Percentiles rank a stretch among this genome's conserved stretches.
Conservation (phyloP, 2,797 vertebrate genomes). For the Syncerus caffer region DNA sequence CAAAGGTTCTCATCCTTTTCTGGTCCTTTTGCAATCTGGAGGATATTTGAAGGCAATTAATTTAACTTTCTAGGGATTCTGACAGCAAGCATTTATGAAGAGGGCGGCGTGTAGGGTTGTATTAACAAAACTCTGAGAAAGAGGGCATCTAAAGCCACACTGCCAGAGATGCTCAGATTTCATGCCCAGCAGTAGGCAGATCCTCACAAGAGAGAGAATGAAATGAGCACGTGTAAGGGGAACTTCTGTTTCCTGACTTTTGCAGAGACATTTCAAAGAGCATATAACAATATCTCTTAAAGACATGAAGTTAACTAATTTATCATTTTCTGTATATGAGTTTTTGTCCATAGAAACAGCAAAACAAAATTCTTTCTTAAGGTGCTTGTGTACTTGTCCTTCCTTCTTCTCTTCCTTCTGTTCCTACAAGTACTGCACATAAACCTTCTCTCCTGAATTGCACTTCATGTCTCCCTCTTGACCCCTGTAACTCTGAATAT, state of each 20-base stretch:
- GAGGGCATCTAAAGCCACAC: not conserved
- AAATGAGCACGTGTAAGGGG: not conserved
- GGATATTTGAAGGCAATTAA: not conserved
- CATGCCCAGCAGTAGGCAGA: not conserved
- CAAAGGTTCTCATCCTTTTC: not conserved
- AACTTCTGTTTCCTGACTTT: conserved; percentile 32
- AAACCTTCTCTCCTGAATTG: not conserved
- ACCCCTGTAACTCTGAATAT: not conserved
- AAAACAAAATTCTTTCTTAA: not conserved
- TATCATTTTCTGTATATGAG: not conserved
- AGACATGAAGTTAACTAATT: conserved; percentile 31
- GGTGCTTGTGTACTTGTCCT: not conserved
- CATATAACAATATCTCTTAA: not conserved
- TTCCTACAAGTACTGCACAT: not conserved
- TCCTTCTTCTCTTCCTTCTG: not conserved
- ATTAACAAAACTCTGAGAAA: not conserved
- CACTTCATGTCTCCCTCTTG: not conserved
- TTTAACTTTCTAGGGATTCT: conserved; percentile 13
- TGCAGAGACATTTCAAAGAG: conserved; percentile 35
- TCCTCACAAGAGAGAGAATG: not conserved
- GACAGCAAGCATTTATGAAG: not conserved
- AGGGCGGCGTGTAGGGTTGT: not conserved
- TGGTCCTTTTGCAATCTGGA: not conserved
- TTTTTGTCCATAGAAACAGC: not conserved
- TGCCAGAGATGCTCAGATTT: not conserved